phyloP scores from a whole-genome alignment of 2,888 invertebrate genomes.

The Atethmia centrago region DNA sequence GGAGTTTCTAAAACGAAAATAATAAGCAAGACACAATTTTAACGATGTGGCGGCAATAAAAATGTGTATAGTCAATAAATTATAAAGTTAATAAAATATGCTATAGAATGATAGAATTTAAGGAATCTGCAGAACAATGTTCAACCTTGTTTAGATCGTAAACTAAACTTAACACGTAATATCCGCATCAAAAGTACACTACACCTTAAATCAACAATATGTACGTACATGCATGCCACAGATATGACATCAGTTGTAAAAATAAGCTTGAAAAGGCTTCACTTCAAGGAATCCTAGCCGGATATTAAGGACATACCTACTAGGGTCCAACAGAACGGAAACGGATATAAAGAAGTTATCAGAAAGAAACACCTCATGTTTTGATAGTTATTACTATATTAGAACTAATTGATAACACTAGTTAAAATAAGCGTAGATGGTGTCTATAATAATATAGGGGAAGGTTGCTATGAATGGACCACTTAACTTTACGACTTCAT shows the following conservation, averaged over 20 bases:
- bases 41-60: slow-evolving; percentile 76
- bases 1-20: slow-evolving; percentile 72
- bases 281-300: slow-evolving; percentile 30
- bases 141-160: slow-evolving; percentile 75
- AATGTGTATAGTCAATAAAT: slow-evolving; percentile 78
- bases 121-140: slow-evolving; percentile 71
- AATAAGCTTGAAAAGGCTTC: slow-evolving; percentile 31
- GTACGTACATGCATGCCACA: slow-evolving; percentile 62
- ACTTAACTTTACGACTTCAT: too few relatives aligned
- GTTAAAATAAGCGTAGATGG: background rate
- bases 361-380: background rate
- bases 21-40: slow-evolving; percentile 73
- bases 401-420: background rate
- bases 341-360: background rate
- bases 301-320: slow-evolving; percentile 7
- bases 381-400: background rate
- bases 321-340: background rate
- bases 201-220: slow-evolving; percentile 60
- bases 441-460: background rate
- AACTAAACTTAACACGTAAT: slow-evolving; percentile 66
- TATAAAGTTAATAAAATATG: slow-evolving; percentile 78
- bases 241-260: slow-evolving; percentile 64
- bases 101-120: slow-evolving; percentile 72
- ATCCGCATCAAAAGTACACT: slow-evolving; percentile 64
- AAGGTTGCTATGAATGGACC: too few relatives aligned